These are phyloP conservation scores for Phrynosoma blainvillii DNA, from an alignment of 2,113 vertebrate species.

Conservation along the genomic window DNA sequence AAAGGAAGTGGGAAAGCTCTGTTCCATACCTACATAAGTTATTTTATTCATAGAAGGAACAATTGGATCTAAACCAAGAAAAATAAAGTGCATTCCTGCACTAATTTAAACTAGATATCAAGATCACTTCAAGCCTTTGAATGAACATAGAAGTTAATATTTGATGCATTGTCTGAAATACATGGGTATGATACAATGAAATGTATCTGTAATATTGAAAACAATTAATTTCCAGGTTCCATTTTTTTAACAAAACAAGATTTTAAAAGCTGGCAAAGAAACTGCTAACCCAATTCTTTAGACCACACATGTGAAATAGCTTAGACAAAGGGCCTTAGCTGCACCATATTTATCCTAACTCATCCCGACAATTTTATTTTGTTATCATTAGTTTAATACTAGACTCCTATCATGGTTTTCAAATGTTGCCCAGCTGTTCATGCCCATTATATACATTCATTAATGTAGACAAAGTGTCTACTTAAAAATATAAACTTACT, in stretches of 20 bases:
- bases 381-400: slow-evolving; percentile 30
- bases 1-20: not conserved
- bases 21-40: not conserved
- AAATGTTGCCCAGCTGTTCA: not conserved
- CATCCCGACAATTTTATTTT: slow-evolving; percentile 13
- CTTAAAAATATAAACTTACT: slow-evolving; percentile 38
- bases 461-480: not conserved
- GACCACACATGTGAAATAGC: not conserved
- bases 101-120: slow-evolving; percentile 8
- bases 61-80: not conserved
- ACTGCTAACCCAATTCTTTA: not conserved
- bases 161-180: not conserved
- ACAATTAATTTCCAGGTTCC: slow-evolving; percentile 26
- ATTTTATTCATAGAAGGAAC: not conserved
- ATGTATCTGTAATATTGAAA: slow-evolving; percentile 3
- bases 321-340: accelerated
- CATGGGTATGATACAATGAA: slow-evolving; percentile 4
- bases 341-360: not conserved
- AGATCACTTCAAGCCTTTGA: not conserved
- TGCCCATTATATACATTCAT: slow-evolving; percentile 8
- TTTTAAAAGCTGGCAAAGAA: slow-evolving; percentile 5
- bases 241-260: slow-evolving; percentile 22
- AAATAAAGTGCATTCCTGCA: slow-evolving; percentile 22
- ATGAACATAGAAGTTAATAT: not conserved
- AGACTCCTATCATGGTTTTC: not conserved